Evolutionary conservation across 2,888 invertebrate genomes (phyloP).

Genomic region (Plebejus anna): DNA sequence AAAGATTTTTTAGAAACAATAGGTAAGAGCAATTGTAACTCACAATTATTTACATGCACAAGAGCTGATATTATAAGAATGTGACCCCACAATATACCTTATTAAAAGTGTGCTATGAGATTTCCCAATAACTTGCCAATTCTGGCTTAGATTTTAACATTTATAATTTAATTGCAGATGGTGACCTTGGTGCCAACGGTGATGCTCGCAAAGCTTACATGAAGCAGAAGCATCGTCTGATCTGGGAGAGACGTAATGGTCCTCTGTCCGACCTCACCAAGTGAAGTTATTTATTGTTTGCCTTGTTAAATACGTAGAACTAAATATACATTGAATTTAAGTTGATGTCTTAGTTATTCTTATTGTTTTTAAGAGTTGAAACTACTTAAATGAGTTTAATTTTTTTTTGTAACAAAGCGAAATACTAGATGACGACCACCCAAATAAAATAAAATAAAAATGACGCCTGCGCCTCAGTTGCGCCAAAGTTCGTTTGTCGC

Average conservation of each 20-base stretch:
- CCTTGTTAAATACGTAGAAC: conserved; percentile 46
- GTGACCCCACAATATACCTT: no score
- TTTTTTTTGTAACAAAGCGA: neutral
- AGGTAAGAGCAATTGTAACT: no score
- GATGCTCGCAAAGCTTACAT: conserved; percentile 89
- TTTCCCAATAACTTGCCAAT: no score
- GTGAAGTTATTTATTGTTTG: conserved; percentile 40
- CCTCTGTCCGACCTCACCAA: conserved; percentile 70
- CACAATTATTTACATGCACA: no score
- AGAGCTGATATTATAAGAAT: no score
- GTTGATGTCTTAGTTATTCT: neutral
- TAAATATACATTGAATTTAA: conserved; percentile 29
- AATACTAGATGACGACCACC: neutral
- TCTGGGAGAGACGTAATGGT: conserved; percentile 97
- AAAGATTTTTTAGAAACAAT: no score
- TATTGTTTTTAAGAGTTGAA: neutral
- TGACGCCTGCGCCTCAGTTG: no score
- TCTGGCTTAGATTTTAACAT: neutral
- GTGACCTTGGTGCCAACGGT: conserved; percentile 90
- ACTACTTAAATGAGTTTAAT: neutral
- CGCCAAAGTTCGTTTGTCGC: no score
- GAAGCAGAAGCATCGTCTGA: conserved; percentile 99
- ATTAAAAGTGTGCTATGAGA: no score
- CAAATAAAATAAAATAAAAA: no score
- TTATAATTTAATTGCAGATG: conserved; percentile 82